Base-by-base conservation (phyloP, 2,888 invertebrate species). In the Andrena haemorrhoa region DNA sequence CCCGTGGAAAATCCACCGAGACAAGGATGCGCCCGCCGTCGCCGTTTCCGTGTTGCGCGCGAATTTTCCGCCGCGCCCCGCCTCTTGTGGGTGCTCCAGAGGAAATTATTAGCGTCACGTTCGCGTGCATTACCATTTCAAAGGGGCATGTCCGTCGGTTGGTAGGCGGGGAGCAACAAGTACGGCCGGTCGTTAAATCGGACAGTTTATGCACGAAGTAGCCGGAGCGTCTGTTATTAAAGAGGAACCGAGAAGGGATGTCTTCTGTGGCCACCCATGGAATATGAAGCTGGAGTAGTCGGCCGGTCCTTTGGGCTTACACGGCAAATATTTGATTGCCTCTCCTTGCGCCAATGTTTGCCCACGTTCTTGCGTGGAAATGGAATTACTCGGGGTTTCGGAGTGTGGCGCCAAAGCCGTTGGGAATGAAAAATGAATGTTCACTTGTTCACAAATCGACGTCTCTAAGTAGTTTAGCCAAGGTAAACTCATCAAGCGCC, bases 51-150 rank as follows among this genome's bases (percentile, higher is more conserved):
- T 4, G 29, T 49, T 51, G 12, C n/a, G 10, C 20, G n/a, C 7
- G 23, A 49, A 35, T 16, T 47, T 6, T 7, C 5, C 7, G n/a
- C 23, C 10, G 7, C 0, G 61, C 26, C 20, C 51, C 0, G 33
- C 23, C 31, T 1, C 41, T 31, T 20, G 35, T 2, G n/a, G 56
- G 35, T 8, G 20, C 26, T 20, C 56, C 10, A 8, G 23, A 33
- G 58, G 60, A 75, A 82, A 86, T 75, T 68, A 84, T 79, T 71
- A 61, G 51, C 68, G 31, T 7, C 58, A 26, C 23, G 47, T 51
- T 33, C 53, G 49, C 35, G 41, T 6, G 35, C 53, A 81, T 82
- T 79, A 86, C 26, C 83, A 83, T 86, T 20, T 78, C 82, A 82
- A 82, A 82, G 77, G 74, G 0, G 31, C 23, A 6, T 35, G 41